A percentile compares a stretch with the other conserved stretches of the same genome.
Conservation (phyloP, 2,797 vertebrate genomes). For the Notoglanidium macrostoma region DNA sequence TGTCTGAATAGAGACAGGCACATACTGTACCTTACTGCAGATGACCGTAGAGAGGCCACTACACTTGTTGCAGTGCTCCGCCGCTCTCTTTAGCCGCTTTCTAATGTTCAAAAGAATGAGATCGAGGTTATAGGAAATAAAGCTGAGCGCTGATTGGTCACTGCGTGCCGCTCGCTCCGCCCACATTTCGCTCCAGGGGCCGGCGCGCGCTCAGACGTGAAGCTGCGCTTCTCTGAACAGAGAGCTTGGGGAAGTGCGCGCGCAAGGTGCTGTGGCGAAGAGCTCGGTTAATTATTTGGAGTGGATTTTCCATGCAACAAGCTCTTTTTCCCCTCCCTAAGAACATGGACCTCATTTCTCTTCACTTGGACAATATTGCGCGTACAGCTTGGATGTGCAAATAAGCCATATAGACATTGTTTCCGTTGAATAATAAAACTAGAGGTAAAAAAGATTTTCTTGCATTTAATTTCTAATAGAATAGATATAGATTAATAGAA, state of each 20-base stretch:
- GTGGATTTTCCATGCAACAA: neutral
- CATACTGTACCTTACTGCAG: conserved; percentile 8
- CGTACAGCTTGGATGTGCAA: neutral
- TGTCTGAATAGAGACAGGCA: neutral
- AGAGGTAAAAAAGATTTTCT: too few relatives aligned
- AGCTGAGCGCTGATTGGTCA: conserved; percentile 48
- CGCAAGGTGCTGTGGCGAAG: neutral
- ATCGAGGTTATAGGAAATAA: conserved; percentile 21
- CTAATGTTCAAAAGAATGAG: conserved; percentile 17
- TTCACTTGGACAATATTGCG: neutral
- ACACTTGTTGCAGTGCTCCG: conserved; percentile 46
- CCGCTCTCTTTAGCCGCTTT: conserved; percentile 24
- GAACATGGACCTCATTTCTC: neutral
- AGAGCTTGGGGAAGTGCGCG: neutral
- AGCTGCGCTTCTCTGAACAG: neutral
- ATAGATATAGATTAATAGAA: neutral
- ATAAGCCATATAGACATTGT: neutral
- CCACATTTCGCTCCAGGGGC: neutral
- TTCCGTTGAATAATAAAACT: neutral
- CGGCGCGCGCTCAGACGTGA: neutral
- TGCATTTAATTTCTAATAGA: neutral
- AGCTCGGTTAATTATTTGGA: neutral
- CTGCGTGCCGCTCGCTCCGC: conserved; percentile 10
- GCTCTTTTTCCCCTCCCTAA: neutral
- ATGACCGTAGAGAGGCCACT: neutral